Evolutionary conservation across 1,140 invertebrate genomes (phyloP).

Genomic region (Ruditapes philippinarum): DNA sequence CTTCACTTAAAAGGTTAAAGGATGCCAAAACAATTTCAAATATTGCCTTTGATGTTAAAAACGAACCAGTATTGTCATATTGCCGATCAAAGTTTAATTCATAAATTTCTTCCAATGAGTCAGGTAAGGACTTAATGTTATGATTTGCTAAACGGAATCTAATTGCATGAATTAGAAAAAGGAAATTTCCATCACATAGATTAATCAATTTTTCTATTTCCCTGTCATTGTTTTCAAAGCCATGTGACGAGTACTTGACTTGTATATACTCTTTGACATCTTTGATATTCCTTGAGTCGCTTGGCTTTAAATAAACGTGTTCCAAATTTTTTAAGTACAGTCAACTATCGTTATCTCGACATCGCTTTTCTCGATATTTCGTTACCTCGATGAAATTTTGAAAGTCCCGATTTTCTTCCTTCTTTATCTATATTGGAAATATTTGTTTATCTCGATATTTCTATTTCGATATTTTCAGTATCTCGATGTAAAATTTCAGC

Average conservation of each 20-base stretch:
- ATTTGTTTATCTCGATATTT: too few species aligned
- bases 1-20: not conserved
- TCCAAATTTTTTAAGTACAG: not conserved
- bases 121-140: not conserved
- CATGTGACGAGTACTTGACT: not conserved
- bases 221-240: not conserved
- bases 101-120: not conserved
- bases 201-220: not conserved
- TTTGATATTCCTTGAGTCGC: not conserved
- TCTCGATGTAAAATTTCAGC: too few species aligned
- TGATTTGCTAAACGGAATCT: not conserved
- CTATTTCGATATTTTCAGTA: too few species aligned
- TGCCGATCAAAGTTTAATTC: conserved; percentile 22
- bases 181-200: conserved; percentile 2
- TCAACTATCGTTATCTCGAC: too few species aligned
- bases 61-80: not conserved
- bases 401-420: too few species aligned
- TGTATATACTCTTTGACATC: not conserved
- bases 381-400: too few species aligned
- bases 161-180: not conserved
- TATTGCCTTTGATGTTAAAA: not conserved
- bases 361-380: too few species aligned
- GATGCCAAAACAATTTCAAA: conserved; percentile 24
- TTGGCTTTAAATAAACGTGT: not conserved
- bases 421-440: too few species aligned